Evolutionary conservation across 1,140 invertebrate genomes (phyloP).

Genomic region (Papilio machaon): DNA sequence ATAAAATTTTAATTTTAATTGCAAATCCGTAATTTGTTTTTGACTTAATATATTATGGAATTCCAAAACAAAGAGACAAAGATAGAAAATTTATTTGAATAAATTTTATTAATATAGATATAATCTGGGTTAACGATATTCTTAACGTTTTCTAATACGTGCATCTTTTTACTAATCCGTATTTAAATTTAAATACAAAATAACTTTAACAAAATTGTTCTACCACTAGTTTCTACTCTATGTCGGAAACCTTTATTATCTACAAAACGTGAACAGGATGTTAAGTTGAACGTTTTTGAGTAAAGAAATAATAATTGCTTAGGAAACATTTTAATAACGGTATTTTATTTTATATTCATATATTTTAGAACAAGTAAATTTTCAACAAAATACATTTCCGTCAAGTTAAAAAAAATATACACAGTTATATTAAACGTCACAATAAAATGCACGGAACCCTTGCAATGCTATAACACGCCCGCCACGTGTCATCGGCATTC

Average conservation of each 20-base stretch:
- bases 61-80: neutral
- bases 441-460: neutral
- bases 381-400: neutral
- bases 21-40: neutral
- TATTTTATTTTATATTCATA: neutral
- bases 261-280: conserved; percentile 29
- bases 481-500: conserved; percentile 18
- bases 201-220: neutral
- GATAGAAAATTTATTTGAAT: too few species aligned
- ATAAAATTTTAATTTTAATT: neutral
- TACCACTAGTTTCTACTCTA: neutral
- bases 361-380: neutral
- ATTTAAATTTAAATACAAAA: neutral
- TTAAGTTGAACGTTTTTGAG: conserved; percentile 14
- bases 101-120: neutral
- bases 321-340: neutral
- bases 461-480: neutral
- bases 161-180: neutral
- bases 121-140: neutral
- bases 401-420: too few species aligned
- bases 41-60: neutral
- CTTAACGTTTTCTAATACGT: neutral
- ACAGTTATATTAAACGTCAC: conserved; percentile 9
- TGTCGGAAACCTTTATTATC: conserved; percentile 26
- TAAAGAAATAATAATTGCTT: conserved; percentile 30